phyloP scores from a whole-genome alignment of 2,113 vertebrate species.

The Xiphias gladius region DNA sequence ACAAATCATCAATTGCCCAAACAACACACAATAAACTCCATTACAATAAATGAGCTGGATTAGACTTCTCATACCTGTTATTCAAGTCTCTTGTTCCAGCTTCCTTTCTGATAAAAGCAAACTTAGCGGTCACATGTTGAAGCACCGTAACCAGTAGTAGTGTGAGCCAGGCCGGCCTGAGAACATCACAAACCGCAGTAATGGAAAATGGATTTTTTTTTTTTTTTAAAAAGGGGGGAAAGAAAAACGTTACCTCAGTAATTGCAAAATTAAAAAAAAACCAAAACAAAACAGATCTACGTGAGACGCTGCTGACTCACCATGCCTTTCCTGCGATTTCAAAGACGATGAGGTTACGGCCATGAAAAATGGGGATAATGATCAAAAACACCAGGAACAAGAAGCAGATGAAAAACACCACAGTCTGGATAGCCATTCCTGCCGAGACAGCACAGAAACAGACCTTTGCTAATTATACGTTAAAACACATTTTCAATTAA shows the following conservation, averaged over 20 bases:
- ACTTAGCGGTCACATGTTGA: constrained; percentile 87
- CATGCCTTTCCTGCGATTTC: constrained; percentile 85
- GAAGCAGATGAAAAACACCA: constrained; percentile 90
- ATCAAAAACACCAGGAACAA: constrained; percentile 88
- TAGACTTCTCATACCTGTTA: constrained; percentile 72
- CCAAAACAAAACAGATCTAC: too few relatives aligned
- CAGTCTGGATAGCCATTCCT: constrained; percentile 91
- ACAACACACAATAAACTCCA: not conserved
- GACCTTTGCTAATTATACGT: rapidly evolving
- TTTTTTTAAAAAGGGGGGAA: too few relatives aligned
- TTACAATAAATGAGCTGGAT: not conserved
- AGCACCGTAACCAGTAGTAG: constrained; percentile 79
- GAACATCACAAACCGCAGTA: not conserved
- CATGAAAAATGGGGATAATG: constrained; percentile 86
- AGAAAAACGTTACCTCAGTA: not conserved
- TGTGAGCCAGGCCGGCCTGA: constrained; percentile 92
- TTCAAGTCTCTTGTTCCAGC: constrained; percentile 77
- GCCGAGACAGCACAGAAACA: constrained; percentile 14
- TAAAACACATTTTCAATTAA: not conserved
- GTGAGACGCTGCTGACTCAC: constrained; percentile 77
- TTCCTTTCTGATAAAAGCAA: constrained; percentile 86
- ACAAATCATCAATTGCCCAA: too few relatives aligned
- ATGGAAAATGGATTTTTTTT: not conserved
- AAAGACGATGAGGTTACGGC: constrained; percentile 84
- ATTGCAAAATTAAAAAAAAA: not conserved